Percentiles rank a stretch among this genome's conserved stretches.
Evolutionary conservation across 2,797 vertebrate genomes (phyloP).

Genomic region (Acrocephalus scirpaceus): DNA sequence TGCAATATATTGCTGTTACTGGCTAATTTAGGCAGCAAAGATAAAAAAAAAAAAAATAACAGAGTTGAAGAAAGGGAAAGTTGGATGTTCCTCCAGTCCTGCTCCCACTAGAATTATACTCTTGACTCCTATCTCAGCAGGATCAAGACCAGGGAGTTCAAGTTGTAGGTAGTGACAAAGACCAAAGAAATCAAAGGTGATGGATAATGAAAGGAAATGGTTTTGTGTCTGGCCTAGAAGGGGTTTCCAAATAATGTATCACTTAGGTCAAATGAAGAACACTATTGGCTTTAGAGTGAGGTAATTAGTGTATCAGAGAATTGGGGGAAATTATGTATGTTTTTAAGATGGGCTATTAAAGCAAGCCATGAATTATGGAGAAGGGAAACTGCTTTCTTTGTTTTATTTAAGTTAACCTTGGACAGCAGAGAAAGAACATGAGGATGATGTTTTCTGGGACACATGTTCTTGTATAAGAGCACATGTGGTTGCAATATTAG

Average conservation of each 20-base stretch:
- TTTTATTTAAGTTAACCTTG: conserved; percentile 66
- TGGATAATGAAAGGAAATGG: conserved; percentile 42
- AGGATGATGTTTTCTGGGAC: neutral
- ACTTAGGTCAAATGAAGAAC: conserved; percentile 68
- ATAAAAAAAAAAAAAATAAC: neutral
- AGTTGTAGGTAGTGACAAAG: conserved; percentile 35
- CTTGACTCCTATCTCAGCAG: neutral
- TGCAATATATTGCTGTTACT: neutral
- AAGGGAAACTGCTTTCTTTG: conserved; percentile 58
- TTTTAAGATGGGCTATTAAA: conserved; percentile 70
- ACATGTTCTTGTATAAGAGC: conserved; percentile 8
- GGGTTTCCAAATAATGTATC: conserved; percentile 53
- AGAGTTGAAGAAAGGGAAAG: neutral
- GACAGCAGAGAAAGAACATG: conserved; percentile 19
- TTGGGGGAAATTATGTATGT: conserved; percentile 67
- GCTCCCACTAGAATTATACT: neutral
- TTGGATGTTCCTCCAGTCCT: neutral
- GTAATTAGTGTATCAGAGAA: conserved; percentile 75
- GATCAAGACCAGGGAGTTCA: conserved; percentile 13
- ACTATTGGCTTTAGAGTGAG: conserved; percentile 65
- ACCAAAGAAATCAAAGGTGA: conserved; percentile 45
- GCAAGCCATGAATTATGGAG: conserved; percentile 65
- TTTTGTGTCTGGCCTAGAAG: conserved; percentile 28
- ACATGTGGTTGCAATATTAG: neutral
- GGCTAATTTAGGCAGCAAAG: neutral